Evolutionary conservation across 2,888 invertebrate species (phyloP).

Genomic region (Stictocephala bisonia): DNA sequence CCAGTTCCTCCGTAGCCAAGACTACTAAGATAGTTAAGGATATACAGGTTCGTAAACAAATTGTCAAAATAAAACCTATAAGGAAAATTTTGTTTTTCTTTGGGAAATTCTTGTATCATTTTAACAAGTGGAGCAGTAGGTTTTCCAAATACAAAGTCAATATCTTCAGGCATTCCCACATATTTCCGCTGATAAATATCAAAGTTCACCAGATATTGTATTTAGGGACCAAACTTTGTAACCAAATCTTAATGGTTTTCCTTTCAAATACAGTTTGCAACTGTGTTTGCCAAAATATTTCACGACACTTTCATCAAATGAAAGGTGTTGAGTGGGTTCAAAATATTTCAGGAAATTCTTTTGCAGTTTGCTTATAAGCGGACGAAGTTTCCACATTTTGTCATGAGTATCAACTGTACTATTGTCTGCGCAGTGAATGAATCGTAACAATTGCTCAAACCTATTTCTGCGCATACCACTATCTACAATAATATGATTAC

Average conservation of each 20-base stretch:
- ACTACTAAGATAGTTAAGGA: conserved; percentile 53
- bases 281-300: conserved; percentile 61
- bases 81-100: conserved; percentile 48
- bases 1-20: conserved; percentile 56
- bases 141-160: conserved; percentile 21
- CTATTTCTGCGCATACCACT: conserved; percentile 53
- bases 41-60: conserved; percentile 58
- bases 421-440: conserved; percentile 53
- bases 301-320: conserved; percentile 61
- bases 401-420: conserved; percentile 44
- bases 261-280: conserved; percentile 60
- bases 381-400: conserved; percentile 53
- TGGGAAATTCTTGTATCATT: conserved; percentile 52
- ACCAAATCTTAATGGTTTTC: conserved; percentile 61
- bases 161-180: conserved; percentile 32
- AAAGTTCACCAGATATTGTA: conserved; percentile 61
- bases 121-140: conserved; percentile 41
- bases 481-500: conserved; percentile 49
- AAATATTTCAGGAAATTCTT: conserved; percentile 47
- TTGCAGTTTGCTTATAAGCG: conserved; percentile 45
- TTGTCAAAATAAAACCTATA: conserved; percentile 58
- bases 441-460: conserved; percentile 52
- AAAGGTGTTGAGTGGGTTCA: conserved; percentile 53
- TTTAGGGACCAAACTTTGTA: conserved; percentile 61
- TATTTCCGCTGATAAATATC: conserved; percentile 60